These are phyloP conservation scores for Varanus komodoensis DNA, from an alignment of 2,113 vertebrate species.

Conservation along the genomic window DNA sequence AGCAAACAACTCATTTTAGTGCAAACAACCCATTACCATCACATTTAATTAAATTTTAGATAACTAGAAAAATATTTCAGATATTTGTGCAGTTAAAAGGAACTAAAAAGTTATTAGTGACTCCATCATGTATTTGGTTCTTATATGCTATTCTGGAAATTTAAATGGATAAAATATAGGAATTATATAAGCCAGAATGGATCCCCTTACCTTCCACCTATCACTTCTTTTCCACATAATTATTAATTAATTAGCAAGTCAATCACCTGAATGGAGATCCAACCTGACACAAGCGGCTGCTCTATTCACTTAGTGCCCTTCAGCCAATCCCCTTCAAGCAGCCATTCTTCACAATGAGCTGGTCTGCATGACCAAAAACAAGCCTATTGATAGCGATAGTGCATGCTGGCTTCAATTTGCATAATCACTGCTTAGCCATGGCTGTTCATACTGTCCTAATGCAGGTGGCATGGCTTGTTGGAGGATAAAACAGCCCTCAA, in stretches of 20 bases:
- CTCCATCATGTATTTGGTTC: background rate
- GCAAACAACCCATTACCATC: background rate
- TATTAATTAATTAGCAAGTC: background rate
- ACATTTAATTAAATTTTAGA: background rate
- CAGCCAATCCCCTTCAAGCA: background rate
- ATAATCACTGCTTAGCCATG: too few relatives aligned
- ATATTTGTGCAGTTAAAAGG: too few relatives aligned
- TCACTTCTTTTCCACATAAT: background rate
- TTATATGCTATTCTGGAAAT: background rate
- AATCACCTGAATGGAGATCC: background rate
- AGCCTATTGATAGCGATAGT: too few relatives aligned
- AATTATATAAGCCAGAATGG: background rate
- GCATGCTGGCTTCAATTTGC: too few relatives aligned
- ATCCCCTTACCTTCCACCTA: background rate
- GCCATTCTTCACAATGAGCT: background rate
- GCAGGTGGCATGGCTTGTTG: too few relatives aligned
- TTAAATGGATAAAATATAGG: background rate
- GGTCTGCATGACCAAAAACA: too few relatives aligned
- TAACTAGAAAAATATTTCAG: background rate
- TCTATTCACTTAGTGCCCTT: background rate
- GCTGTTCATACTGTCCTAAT: too few relatives aligned
- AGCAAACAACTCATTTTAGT: background rate
- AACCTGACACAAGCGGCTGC: background rate
- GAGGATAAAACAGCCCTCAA: too few relatives aligned
- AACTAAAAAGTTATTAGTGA: background rate